Base-by-base conservation (phyloP, 2,113 vertebrate species). In the Xiphias gladius region DNA sequence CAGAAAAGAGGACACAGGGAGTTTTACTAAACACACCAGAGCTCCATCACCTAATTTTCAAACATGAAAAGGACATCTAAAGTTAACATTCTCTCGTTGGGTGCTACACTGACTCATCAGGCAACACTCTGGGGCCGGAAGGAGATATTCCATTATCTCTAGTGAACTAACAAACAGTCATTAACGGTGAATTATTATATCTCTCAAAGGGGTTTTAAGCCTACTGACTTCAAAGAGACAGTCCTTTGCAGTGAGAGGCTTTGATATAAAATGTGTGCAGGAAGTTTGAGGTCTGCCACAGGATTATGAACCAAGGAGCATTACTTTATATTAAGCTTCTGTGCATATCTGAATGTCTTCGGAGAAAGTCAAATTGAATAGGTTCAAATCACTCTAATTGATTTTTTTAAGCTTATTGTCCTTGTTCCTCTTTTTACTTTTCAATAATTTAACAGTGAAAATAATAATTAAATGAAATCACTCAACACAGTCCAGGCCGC, bases 141-240 rank as follows among this genome's bases (percentile, higher is more conserved):
- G 79, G 83, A 79, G 58, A 83, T 57, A 54, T 7, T 43, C n/a
- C 32, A 43, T 86, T 71, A 73, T 73, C 83, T 84, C 48, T 46
- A 41, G 14, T 65, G 59, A 78, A 69, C 57, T 50, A 86, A 78
- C 66, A 75, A 87, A 79, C 82, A 83, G 83, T 85, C 76, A 83
- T 89, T 79, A 81, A 79, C n/a, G 43, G 64, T 69, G 37, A 83
- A 86, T 83, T 73, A 82, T 65, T 32, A 57, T 69, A 39, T 61
- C 37, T 76, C 82, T 80, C 80, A 64, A 46, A 79, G 77, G 71
- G 55, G 48, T 48, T 48, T 37, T 30, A 20, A 74, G 63, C 20
- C 30, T 2, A 28, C 39, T n/a, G 70, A 88, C 84, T 89, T 91
- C 86, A 87, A 87, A 91, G 82, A 67, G 28, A n/a, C 12, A 5